phyloP scores from a whole-genome alignment of 1,140 invertebrate genomes.

The Micrasema longulum region DNA sequence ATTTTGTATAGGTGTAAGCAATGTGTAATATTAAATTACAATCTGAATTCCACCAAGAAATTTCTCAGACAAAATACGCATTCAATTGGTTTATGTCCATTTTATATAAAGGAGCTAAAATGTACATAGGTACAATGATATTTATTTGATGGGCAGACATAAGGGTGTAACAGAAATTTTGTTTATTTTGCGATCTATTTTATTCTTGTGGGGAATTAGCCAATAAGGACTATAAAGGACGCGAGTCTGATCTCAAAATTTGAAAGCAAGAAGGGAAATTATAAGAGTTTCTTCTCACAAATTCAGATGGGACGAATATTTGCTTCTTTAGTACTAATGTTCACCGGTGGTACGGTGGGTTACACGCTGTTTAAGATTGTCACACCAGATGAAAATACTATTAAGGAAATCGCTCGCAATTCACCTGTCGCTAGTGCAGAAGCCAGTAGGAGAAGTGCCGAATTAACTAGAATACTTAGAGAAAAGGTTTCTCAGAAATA shows the following conservation, averaged over 20 bases:
- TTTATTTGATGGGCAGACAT: too few species aligned
- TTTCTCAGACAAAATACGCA: too few species aligned
- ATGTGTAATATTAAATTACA: too few species aligned
- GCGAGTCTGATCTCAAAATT: constrained; percentile 43
- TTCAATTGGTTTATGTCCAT: too few species aligned
- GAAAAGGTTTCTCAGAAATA: neutral
- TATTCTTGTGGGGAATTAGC: constrained; percentile 45
- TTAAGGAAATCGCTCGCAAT: constrained; percentile 4
- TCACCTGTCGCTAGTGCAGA: neutral
- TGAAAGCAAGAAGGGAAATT: constrained; percentile 44
- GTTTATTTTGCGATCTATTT: too few species aligned
- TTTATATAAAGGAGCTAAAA: too few species aligned
- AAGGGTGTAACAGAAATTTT: too few species aligned
- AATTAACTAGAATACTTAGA: constrained; percentile 12
- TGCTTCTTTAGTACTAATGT: constrained; percentile 21
- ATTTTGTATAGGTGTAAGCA: too few species aligned
- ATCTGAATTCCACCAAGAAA: too few species aligned
- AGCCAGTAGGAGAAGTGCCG: neutral
- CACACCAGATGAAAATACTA: constrained; percentile 22
- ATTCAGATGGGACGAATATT: constrained; percentile 37
- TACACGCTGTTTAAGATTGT: constrained; percentile 5
- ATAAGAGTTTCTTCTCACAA: constrained; percentile 1
- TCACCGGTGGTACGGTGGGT: neutral
- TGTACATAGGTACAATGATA: too few species aligned
- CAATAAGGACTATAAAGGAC: constrained; percentile 36